Evolutionary conservation across 1,140 invertebrate genomes (phyloP).

Genomic region (Cephus cinctus): DNA sequence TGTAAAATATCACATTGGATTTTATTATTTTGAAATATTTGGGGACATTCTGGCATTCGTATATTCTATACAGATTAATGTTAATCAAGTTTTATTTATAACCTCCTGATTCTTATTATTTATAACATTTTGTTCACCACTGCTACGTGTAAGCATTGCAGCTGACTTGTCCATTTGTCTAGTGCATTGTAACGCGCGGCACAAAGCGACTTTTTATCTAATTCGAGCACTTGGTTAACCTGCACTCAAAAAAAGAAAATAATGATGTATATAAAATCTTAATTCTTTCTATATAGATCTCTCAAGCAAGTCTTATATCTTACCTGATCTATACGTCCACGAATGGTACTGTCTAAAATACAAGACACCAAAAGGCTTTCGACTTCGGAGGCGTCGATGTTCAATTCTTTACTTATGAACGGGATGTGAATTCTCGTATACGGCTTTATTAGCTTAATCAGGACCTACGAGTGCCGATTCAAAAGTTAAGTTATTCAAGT

Average conservation of each 20-base stretch:
- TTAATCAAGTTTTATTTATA: conserved; percentile 16
- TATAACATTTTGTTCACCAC: conserved; percentile 83
- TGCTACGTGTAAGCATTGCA: conserved; percentile 83
- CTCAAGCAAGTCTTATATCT: conserved; percentile 1
- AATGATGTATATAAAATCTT: conserved; percentile 3
- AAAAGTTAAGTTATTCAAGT: too few species aligned
- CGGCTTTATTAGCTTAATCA: conserved; percentile 97
- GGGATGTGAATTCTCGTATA: conserved; percentile 98
- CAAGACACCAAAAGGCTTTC: conserved; percentile 98
- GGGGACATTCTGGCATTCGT: conserved; percentile 11
- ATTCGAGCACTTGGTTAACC: conserved; percentile 91
- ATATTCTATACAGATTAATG: conserved; percentile 19
- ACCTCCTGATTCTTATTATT: conserved; percentile 2
- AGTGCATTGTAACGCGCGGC: conserved; percentile 88
- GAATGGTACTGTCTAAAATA: conserved; percentile 97
- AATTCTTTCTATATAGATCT: not conserved
- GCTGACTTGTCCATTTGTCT: conserved; percentile 94
- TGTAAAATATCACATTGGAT: conserved; percentile 28
- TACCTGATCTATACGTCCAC: conserved; percentile 93
- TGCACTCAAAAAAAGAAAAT: conserved; percentile 24
- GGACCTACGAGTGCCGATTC: conserved; percentile 74
- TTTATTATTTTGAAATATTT: conserved; percentile 20
- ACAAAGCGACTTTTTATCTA: conserved; percentile 79
- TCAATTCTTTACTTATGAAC: conserved; percentile 96
- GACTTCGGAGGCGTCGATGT: conserved; percentile 95